Conservation (phyloP, 2,113 vertebrate genomes). For the Carlito syrichta region DNA sequence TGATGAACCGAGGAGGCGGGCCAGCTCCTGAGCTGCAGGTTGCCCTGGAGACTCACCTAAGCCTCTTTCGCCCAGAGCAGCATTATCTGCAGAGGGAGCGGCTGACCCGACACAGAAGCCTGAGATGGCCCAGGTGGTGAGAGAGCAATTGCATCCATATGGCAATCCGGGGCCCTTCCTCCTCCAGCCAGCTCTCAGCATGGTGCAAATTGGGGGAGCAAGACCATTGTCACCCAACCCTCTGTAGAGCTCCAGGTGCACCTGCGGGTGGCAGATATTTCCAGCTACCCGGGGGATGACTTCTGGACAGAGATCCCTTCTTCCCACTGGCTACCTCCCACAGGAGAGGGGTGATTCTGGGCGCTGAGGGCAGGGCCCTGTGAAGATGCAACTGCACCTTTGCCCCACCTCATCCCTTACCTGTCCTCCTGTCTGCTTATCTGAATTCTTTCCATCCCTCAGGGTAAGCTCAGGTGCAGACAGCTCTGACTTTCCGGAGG, state of each 20-base stretch:
- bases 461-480: background rate
- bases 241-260: background rate
- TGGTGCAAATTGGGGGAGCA: background rate
- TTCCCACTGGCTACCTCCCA: background rate
- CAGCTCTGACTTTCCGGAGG: background rate
- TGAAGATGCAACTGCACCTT: background rate
- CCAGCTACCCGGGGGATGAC: accelerated
- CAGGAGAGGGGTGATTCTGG: too few relatives aligned
- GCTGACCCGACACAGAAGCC: background rate
- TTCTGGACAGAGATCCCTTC: background rate
- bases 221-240: accelerated
- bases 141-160: background rate
- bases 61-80: constrained; percentile 80
- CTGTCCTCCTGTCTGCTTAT: background rate
- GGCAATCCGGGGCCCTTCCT: background rate
- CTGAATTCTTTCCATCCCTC: background rate
- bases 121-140: background rate
- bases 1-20: constrained; percentile 56
- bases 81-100: constrained; percentile 70
- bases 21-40: constrained; percentile 80
- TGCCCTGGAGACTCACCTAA: constrained; percentile 85
- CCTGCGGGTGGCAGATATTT: background rate
- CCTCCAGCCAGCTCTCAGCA: accelerated
- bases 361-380: background rate
- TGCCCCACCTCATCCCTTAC: background rate